Evolutionary conservation across 2,888 invertebrate species (phyloP).

Genomic region (Julus scanicus): DNA sequence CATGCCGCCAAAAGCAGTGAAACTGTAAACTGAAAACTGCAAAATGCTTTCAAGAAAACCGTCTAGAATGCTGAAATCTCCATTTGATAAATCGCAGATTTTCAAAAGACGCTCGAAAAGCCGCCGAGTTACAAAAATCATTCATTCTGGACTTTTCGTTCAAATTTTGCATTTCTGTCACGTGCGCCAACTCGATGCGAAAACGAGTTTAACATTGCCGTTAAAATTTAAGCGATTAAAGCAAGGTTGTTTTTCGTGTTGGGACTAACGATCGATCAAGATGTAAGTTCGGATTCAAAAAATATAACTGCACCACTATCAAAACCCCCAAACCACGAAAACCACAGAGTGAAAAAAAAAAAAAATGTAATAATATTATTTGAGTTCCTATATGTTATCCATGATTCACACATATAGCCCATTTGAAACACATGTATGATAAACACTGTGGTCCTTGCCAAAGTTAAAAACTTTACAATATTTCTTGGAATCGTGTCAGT

Average conservation of each 20-base stretch:
- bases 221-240: slow-evolving; percentile 33
- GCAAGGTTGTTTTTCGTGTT: slow-evolving; percentile 2
- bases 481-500: too few relatives aligned
- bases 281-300: not conserved
- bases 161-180: not conserved
- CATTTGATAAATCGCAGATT: slow-evolving; percentile 33
- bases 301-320: not conserved
- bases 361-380: too few relatives aligned
- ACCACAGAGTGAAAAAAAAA: too few relatives aligned
- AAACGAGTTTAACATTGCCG: slow-evolving; percentile 15
- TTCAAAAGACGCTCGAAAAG: slow-evolving; percentile 21
- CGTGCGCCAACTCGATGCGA: slow-evolving; percentile 22
- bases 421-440: too few relatives aligned
- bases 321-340: too few relatives aligned
- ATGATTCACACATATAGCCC: too few relatives aligned
- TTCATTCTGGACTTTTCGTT: not conserved
- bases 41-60: not conserved
- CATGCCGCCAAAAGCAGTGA: not conserved
- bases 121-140: slow-evolving; percentile 27
- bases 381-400: too few relatives aligned
- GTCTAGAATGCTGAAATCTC: not conserved
- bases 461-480: too few relatives aligned
- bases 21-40: not conserved
- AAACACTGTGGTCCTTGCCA: too few relatives aligned
- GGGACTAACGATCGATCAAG: not conserved